Evolutionary conservation across 2,797 vertebrate genomes (phyloP).

Genomic region (Eurystomus glaucurus): DNA sequence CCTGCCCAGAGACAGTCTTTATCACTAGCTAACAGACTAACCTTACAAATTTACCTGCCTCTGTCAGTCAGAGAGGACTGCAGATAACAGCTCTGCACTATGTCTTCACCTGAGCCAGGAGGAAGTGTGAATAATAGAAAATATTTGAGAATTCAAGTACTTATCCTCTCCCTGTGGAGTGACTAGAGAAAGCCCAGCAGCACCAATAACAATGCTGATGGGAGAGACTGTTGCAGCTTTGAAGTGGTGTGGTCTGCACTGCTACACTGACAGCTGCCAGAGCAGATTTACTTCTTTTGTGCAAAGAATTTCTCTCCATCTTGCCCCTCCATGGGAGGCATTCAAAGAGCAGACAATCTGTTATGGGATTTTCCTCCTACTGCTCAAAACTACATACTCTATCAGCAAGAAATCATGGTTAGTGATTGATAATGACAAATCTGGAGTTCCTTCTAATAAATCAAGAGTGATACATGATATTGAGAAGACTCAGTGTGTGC

Average conservation of each 20-base stretch:
- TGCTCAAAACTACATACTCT: background rate
- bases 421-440: background rate
- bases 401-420: background rate
- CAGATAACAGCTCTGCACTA: slow-evolving; percentile 54
- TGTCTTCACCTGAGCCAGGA: slow-evolving; percentile 15
- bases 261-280: background rate
- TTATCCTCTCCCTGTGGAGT: background rate
- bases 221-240: background rate
- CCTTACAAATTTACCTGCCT: slow-evolving; percentile 55
- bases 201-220: background rate
- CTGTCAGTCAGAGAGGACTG: slow-evolving; percentile 20
- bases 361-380: background rate
- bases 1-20: slow-evolving; percentile 49
- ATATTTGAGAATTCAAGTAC: slow-evolving; percentile 12
- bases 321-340: background rate
- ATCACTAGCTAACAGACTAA: slow-evolving; percentile 66
- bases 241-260: background rate
- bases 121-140: slow-evolving; percentile 56
- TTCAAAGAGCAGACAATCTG: slow-evolving; percentile 2
- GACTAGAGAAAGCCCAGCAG: background rate
- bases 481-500: background rate
- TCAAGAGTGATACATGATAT: background rate
- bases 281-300: slow-evolving; percentile 28
- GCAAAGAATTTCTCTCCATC: background rate
- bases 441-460: background rate